A percentile compares a stretch with the other conserved stretches of the same genome.
Evolutionary conservation across 2,113 vertebrate genomes (phyloP).

Genomic region (Microcebus lehilahytsara): DNA sequence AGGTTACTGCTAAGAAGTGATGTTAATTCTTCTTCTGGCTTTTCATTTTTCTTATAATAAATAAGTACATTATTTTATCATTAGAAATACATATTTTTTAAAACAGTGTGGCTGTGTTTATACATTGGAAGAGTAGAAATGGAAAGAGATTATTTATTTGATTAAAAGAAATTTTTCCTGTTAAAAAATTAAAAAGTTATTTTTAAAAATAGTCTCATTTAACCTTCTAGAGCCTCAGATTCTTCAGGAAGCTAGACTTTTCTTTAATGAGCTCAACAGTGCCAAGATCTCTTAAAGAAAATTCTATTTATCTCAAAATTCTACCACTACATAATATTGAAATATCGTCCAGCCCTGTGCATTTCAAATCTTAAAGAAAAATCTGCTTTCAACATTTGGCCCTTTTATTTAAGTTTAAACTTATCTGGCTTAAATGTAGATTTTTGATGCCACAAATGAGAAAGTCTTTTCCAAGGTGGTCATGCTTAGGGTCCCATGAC

Average conservation of each 20-base stretch:
- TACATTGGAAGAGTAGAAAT: neutral
- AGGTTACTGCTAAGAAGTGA: neutral
- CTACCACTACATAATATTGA: neutral
- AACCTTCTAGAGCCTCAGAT: neutral
- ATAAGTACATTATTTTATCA: neutral
- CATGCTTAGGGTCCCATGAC: neutral
- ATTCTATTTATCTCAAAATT: neutral
- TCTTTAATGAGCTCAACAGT: neutral
- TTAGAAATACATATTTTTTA: neutral
- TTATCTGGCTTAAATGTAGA: slow-evolving; percentile 12
- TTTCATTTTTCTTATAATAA: neutral
- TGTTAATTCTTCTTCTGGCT: neutral
- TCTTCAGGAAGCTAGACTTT: neutral
- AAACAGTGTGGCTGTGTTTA: neutral
- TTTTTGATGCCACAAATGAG: neutral
- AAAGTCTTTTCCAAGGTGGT: neutral
- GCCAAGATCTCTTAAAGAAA: slow-evolving; percentile 25
- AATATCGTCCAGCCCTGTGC: neutral
- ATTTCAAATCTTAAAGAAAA: slow-evolving; percentile 37
- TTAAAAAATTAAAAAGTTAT: neutral
- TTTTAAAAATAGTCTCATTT: neutral
- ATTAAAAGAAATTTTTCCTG: neutral
- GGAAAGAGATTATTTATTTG: neutral
- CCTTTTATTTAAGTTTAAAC: neutral
- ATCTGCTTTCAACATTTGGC: neutral